Evolutionary conservation across 2,113 vertebrate genomes (phyloP).

Genomic region (Tragulus kanchil): DNA sequence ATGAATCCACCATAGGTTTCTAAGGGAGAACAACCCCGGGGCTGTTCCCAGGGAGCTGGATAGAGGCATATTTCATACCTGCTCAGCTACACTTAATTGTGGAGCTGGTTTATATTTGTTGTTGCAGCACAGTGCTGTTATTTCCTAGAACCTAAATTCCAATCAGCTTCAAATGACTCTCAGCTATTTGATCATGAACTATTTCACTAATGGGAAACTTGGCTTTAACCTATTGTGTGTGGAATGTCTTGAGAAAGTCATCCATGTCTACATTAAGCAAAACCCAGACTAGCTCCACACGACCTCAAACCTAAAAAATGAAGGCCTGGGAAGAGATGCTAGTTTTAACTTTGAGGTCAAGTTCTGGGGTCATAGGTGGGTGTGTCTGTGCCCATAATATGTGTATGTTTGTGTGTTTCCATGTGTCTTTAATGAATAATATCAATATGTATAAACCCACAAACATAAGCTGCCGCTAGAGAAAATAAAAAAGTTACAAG

Average conservation of each 20-base stretch:
- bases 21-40: neutral
- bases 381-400: slow-evolving; percentile 2
- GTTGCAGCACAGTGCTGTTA: neutral
- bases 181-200: slow-evolving; percentile 56
- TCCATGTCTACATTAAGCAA: slow-evolving; percentile 26
- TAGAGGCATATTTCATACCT: neutral
- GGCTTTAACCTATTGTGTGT: slow-evolving; percentile 52
- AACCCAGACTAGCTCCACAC: slow-evolving; percentile 6
- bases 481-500: slow-evolving; percentile 70
- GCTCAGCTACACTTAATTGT: neutral
- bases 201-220: slow-evolving; percentile 42
- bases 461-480: slow-evolving; percentile 68
- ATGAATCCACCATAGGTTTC: neutral
- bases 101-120: slow-evolving; percentile 48
- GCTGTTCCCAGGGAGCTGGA: neutral
- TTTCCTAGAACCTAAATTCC: slow-evolving; percentile 5
- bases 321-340: slow-evolving; percentile 12
- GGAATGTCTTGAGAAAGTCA: slow-evolving; percentile 66
- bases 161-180: slow-evolving; percentile 32
- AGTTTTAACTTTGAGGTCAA: slow-evolving; percentile 67
- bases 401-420: slow-evolving; percentile 25
- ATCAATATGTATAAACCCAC: neutral
- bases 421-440: neutral
- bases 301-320: neutral
- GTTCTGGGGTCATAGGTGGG: neutral